A percentile compares a stretch with the other conserved stretches of the same genome.
phyloP scores from a whole-genome alignment of 2,113 vertebrate genomes.

The Pycnonotus jocosus region DNA sequence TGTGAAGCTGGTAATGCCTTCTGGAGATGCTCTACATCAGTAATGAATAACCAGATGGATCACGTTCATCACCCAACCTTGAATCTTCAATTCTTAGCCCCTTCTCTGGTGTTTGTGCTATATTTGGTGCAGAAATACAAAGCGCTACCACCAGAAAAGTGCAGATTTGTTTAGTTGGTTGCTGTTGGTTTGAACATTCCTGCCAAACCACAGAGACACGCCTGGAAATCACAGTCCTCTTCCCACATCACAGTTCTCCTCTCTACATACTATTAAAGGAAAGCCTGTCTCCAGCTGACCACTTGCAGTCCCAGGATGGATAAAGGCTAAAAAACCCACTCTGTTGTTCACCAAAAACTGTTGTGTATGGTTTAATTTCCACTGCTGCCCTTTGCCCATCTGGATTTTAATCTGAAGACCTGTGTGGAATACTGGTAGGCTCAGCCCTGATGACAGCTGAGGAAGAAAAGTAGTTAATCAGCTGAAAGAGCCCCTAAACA shows the following conservation, averaged over 20 bases:
- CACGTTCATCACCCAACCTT: rapidly evolving
- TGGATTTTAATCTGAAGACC: neutral
- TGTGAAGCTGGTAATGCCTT: neutral
- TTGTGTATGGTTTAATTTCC: neutral
- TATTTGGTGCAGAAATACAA: neutral
- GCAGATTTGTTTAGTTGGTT: neutral
- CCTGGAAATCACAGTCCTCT: neutral
- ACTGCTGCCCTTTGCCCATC: neutral
- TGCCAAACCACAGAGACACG: neutral
- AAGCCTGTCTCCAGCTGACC: neutral
- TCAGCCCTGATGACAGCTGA: neutral
- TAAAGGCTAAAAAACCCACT: neutral
- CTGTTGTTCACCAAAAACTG: neutral
- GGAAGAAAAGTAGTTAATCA: neutral
- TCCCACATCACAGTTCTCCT: neutral
- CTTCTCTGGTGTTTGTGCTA: neutral
- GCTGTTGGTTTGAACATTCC: neutral
- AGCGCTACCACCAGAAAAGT: neutral
- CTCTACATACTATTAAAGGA: neutral
- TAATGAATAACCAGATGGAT: neutral
- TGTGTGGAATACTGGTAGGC: neutral
- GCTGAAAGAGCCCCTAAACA: neutral
- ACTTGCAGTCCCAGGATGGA: neutral
- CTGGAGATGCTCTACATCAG: neutral
- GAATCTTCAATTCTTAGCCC: neutral